phyloP scores from a whole-genome alignment of 2,797 vertebrate species.

The Galago senegalensis region DNA sequence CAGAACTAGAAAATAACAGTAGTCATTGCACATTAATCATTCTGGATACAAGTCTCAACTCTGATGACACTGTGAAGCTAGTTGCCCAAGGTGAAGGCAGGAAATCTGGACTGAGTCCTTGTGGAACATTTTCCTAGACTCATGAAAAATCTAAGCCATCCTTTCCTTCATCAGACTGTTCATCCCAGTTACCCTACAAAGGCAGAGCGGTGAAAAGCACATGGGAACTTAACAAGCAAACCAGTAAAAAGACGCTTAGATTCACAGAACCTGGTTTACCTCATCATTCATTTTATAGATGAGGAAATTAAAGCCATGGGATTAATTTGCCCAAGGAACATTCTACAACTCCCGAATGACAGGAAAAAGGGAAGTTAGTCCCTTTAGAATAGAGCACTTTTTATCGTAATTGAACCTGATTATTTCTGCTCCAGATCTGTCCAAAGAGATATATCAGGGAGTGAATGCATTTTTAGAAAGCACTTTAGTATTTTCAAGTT shows the following conservation, averaged over 20 bases:
- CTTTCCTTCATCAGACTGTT: not conserved
- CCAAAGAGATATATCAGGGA: slow-evolving; percentile 10
- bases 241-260: slow-evolving; percentile 30
- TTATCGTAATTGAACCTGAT: slow-evolving; percentile 46
- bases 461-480: slow-evolving; percentile 54
- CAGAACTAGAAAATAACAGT: slow-evolving; percentile 27
- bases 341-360: not conserved
- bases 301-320: slow-evolving; percentile 45
- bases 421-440: slow-evolving; percentile 54
- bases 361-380: not conserved
- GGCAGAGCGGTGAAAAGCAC: not conserved
- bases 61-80: not conserved
- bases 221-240: not conserved
- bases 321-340: slow-evolving; percentile 23
- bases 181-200: not conserved
- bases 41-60: slow-evolving; percentile 29
- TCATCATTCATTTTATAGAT: slow-evolving; percentile 12
- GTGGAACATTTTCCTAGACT: slow-evolving; percentile 32
- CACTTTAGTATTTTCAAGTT: slow-evolving; percentile 28
- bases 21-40: not conserved
- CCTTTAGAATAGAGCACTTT: slow-evolving; percentile 57
- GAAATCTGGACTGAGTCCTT: not conserved
- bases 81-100: not conserved
- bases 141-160: not conserved
- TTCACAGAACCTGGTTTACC: slow-evolving; percentile 19